A percentile compares a stretch with the other conserved stretches of the same genome.
These are phyloP conservation scores for Ancistrus triradiatus DNA, from an alignment of 2,113 vertebrate species.

Conservation along the genomic window DNA sequence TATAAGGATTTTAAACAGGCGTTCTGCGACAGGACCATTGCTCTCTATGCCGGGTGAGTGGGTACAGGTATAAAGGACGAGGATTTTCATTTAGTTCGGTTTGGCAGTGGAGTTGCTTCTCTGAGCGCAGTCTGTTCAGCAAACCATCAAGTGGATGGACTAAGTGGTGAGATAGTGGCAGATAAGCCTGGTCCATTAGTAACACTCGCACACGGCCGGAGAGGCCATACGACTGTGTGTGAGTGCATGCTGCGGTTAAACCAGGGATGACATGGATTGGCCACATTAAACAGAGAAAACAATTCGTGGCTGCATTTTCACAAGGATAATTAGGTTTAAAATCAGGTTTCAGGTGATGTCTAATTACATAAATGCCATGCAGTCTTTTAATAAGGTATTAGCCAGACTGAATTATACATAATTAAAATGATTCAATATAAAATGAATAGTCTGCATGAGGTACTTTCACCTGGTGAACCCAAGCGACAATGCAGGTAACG, in stretches of 20 bases:
- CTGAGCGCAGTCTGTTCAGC: constrained; percentile 8
- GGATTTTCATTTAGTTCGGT: constrained; percentile 3
- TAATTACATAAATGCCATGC: not conserved
- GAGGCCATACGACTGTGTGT: not conserved
- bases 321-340: not conserved
- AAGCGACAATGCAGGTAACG: no score
- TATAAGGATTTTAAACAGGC: constrained; percentile 6
- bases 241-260: not conserved
- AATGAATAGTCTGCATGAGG: no score
- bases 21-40: not conserved
- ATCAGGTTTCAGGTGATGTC: not conserved
- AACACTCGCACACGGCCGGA: not conserved
- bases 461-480: no score
- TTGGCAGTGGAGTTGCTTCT: not conserved
- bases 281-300: no score
- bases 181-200: constrained; percentile 20
- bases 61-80: constrained; percentile 3
- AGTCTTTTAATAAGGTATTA: no score
- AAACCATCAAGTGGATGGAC: not conserved
- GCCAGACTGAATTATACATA: no score
- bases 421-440: no score
- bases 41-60: not conserved
- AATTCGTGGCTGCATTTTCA: no score
- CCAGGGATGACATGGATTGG: not conserved
- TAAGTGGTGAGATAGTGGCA: constrained; percentile 18